Conservation (phyloP, 2,888 invertebrate species). For the Phyllotreta cruciferae region DNA sequence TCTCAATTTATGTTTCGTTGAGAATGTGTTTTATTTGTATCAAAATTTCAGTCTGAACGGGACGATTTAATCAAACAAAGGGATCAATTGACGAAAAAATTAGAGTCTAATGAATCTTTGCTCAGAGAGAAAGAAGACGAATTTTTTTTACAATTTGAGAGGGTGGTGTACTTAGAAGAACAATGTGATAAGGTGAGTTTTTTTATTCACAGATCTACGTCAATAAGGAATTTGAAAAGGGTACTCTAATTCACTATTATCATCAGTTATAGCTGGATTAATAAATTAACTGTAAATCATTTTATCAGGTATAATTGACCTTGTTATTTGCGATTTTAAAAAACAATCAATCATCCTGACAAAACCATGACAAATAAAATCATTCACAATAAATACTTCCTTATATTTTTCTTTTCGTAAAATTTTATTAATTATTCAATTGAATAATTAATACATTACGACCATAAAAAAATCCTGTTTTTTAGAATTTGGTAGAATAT, state of each 20-base stretch:
- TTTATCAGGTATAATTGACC: too few species aligned
- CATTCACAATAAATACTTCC: too few species aligned
- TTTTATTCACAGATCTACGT: conserved; percentile 1
- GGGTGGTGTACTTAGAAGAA: conserved; percentile 67
- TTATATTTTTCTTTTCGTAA: too few species aligned
- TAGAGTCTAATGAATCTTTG: conserved; percentile 66
- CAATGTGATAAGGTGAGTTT: conserved; percentile 63
- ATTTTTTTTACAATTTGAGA: conserved; percentile 67
- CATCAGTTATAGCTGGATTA: too few species aligned
- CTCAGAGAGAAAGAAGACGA: conserved; percentile 69
- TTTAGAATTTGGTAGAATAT: too few species aligned
- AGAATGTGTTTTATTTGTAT: conserved; percentile 4
- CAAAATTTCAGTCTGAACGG: conserved; percentile 62
- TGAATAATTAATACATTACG: too few species aligned
- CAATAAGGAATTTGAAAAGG: background rate
- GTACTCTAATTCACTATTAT: background rate
- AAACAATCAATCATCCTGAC: too few species aligned
- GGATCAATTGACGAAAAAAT: conserved; percentile 61
- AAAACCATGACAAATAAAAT: too few species aligned
- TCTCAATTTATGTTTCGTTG: conserved; percentile 7
- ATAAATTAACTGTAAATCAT: too few species aligned
- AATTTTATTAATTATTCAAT: too few species aligned
- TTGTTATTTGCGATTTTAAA: too few species aligned
- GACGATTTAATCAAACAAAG: conserved; percentile 65
- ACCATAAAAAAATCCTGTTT: too few species aligned